Evolutionary conservation across 2,113 vertebrate genomes (phyloP).

Genomic region (Camelus dromedarius): DNA sequence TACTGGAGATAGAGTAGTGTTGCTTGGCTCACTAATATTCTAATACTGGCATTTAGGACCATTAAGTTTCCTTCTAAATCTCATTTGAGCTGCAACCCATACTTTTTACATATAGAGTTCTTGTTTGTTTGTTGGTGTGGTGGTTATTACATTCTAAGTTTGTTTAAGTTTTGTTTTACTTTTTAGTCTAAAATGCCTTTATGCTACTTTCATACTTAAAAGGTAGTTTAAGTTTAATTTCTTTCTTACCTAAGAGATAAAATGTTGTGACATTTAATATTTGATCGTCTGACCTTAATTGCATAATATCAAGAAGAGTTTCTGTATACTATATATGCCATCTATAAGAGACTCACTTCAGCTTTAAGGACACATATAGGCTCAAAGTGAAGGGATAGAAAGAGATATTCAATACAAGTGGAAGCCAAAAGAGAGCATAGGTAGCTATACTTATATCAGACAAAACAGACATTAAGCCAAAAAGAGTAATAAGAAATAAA

Average conservation of each 20-base stretch:
- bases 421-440: background rate
- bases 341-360: background rate
- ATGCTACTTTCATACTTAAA: background rate
- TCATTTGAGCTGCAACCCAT: background rate
- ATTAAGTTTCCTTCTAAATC: background rate
- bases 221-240: background rate
- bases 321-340: background rate
- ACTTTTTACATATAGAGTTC: background rate
- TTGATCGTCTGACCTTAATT: slow-evolving; percentile 22
- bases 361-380: background rate
- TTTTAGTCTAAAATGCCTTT: background rate
- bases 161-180: background rate
- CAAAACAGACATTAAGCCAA: background rate
- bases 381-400: background rate
- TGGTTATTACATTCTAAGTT: background rate
- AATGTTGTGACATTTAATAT: background rate
- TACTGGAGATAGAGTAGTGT: background rate
- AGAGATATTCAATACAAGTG: background rate
- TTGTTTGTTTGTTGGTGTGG: background rate
- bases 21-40: background rate
- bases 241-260: background rate
- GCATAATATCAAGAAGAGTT: background rate
- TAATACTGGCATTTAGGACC: slow-evolving; percentile 9
- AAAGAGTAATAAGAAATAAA: background rate
- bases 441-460: background rate